A percentile compares a stretch with the other conserved stretches of the same genome.
These are phyloP conservation scores for Potorous gilbertii DNA, from an alignment of 2,797 vertebrate genomes.

Conservation along the genomic window DNA sequence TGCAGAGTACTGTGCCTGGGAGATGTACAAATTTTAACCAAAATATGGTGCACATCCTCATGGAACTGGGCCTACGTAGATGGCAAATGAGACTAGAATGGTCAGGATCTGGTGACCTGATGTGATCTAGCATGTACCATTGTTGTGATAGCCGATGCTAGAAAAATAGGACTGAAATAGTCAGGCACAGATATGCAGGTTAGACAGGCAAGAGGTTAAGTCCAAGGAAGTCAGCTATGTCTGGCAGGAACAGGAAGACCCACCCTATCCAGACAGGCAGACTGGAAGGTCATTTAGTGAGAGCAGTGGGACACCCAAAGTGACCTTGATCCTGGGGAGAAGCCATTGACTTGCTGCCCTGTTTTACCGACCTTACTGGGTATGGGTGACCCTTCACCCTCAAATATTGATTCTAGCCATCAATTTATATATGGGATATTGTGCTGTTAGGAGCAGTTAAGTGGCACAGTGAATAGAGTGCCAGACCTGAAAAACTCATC, in stretches of 20 bases:
- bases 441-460: background rate
- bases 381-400: background rate
- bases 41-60: background rate
- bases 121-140: background rate
- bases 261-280: background rate
- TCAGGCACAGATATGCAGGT: background rate
- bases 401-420: background rate
- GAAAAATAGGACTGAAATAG: background rate
- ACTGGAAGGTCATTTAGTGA: background rate
- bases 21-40: background rate
- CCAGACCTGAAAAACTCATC: background rate
- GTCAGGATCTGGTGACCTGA: background rate
- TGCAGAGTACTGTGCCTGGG: background rate
- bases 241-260: background rate
- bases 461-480: background rate
- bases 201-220: background rate
- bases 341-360: background rate
- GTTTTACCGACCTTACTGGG: background rate
- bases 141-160: background rate
- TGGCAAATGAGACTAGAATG: background rate
- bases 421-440: background rate
- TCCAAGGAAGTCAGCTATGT: background rate
- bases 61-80: background rate
- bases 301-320: background rate
- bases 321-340: background rate